Evolutionary conservation across 1,140 invertebrate genomes (phyloP).

Genomic region (Helicoverpa zea): DNA sequence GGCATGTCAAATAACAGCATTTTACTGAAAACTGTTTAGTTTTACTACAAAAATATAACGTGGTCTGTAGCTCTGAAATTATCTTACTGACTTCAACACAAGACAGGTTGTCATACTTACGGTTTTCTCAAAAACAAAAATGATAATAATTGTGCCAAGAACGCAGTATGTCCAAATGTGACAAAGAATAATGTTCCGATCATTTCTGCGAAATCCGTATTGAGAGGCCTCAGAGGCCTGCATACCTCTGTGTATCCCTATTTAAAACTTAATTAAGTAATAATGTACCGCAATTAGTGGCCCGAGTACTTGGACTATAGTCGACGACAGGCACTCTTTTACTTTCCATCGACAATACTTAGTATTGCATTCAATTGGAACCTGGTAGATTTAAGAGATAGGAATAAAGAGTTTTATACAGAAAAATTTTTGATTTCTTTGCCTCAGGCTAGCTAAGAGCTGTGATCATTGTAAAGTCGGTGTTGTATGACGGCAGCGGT

Average conservation of each 20-base stretch:
- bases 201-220: constrained; percentile 29
- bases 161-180: constrained; percentile 17
- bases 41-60: too few relatives aligned
- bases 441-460: background rate
- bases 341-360: background rate
- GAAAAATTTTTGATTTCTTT: background rate
- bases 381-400: constrained; percentile 24
- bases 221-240: background rate
- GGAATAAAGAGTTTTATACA: background rate
- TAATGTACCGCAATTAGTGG: constrained; percentile 31
- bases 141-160: constrained; percentile 26
- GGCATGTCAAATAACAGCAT: too few relatives aligned
- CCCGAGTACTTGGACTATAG: background rate
- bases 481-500: background rate
- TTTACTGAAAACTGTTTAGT: too few relatives aligned
- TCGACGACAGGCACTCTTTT: background rate
- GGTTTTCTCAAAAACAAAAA: constrained; percentile 9
- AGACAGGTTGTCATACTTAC: background rate
- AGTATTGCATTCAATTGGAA: constrained; percentile 25
- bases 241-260: constrained; percentile 16
- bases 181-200: constrained; percentile 28
- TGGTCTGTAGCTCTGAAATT: background rate
- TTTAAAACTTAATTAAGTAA: constrained; percentile 49
- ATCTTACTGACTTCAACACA: too few relatives aligned
- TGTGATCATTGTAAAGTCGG: background rate